These are phyloP conservation scores for Tholera decimalis DNA, from an alignment of 2,888 invertebrate genomes.

Conservation along the genomic window DNA sequence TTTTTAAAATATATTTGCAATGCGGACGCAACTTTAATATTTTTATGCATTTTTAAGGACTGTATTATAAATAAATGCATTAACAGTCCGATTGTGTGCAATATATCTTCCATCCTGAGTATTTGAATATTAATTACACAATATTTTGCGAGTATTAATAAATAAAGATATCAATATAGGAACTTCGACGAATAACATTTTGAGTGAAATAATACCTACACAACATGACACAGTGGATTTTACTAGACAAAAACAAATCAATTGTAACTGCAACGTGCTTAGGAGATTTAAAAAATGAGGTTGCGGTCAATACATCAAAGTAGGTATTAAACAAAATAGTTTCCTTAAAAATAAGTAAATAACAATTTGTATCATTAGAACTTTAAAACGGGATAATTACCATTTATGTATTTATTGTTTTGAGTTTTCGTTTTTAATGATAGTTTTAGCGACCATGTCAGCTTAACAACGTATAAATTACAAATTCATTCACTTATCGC, in stretches of 20 bases:
- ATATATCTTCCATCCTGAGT: background rate
- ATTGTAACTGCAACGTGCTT: background rate
- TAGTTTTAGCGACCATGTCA: too few relatives aligned
- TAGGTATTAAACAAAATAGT: constrained; percentile 9
- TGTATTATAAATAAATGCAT: too few relatives aligned
- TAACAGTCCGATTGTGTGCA: background rate
- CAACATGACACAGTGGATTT: background rate
- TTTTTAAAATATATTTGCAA: background rate
- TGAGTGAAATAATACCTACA: background rate
- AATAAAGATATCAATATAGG: constrained; percentile 9
- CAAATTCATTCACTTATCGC: constrained; percentile 38
- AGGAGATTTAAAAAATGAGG: background rate
- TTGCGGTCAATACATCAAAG: background rate
- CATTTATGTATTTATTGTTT: too few relatives aligned
- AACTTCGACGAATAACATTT: background rate
- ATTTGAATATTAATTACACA: background rate
- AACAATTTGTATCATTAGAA: too few relatives aligned
- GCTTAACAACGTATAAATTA: too few relatives aligned
- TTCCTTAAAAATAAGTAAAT: constrained; percentile 34
- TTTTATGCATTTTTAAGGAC: background rate
- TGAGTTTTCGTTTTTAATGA: too few relatives aligned
- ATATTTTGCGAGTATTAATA: background rate
- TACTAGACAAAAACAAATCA: background rate
- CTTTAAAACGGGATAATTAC: too few relatives aligned
- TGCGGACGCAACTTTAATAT: background rate